Conservation (phyloP, 2,113 vertebrate genomes). For the Spilogale gracilis region DNA sequence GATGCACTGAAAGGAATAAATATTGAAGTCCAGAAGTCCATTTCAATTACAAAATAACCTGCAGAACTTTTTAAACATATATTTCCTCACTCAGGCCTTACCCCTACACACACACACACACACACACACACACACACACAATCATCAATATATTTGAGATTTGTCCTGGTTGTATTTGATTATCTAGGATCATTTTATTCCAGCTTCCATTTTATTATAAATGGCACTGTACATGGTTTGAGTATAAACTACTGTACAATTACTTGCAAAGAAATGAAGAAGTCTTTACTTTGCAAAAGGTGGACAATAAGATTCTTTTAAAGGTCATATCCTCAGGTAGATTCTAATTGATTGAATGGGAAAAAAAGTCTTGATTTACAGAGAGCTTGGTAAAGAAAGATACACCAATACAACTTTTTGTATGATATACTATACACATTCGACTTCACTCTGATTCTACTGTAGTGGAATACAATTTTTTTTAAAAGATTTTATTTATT, state of each 20-base stretch:
- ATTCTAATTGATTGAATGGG: constrained; percentile 6
- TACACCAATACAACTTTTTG: background rate
- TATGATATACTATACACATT: background rate
- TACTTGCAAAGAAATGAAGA: background rate
- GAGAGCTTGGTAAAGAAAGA: background rate
- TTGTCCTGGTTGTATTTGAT: background rate
- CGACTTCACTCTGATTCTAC: background rate
- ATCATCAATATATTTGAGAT: background rate
- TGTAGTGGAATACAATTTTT: constrained; percentile 23
- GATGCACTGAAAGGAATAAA: background rate
- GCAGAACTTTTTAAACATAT: background rate
- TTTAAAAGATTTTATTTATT: too few species aligned
- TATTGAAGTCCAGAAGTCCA: background rate
- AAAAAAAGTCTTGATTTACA: background rate
- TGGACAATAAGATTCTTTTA: background rate
- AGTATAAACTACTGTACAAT: background rate
- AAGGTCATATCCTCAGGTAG: background rate
- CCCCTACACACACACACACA: too few species aligned
- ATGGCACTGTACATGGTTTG: background rate
- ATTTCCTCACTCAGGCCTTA: background rate
- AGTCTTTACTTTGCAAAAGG: background rate
- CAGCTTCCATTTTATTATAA: background rate
- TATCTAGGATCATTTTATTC: background rate
- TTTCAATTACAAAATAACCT: background rate
- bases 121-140: too few species aligned